Evolutionary conservation across 92 coral and sea anemone genomes (phyloP), one percentile per base, ranked within the genome.

Genomic region (Umimayanthus chanpuru): DNA sequence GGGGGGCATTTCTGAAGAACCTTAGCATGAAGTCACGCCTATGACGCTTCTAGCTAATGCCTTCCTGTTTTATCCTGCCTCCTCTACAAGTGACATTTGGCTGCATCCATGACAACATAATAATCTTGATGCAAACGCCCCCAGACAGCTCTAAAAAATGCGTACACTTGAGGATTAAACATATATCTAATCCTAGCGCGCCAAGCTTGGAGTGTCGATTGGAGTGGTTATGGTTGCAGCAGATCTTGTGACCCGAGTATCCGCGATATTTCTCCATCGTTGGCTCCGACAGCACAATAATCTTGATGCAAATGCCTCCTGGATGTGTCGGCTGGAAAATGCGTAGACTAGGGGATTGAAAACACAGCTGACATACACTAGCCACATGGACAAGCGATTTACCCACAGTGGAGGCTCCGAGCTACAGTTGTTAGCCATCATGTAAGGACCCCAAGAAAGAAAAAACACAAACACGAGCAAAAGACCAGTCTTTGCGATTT

Each of bases 321-420:
- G 92, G 74, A 95, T 95, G 65, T 95, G 94, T 73, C 92, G 90
- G 75, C 98, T 96, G 26, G 98, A 93, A 30, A 95, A 88, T 0
- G 99, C 99, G 70, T 96, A 96, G 11, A 95, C 93, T 11, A 96
- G 90, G 5, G 99, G 99, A 76, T 96, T 96, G 61, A 96, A 79
- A 12, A 95, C 88, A 67, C 98, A 94, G 41, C 96, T 90, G 53
- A 91, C 53, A 71, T 93, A 96, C 26, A 95, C 98, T 56, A 96
- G 89, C 94, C 96, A 96, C 92, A 94, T 96, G 6, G 99, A 88
- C 10, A 91, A 79, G 30, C 92, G 90, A 87, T 91, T 85, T 26
- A 92, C 75, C 98, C 94, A 92, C 41, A 86, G 44, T 4, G 98
- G 93, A 50, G 88, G 91, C 20, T 80, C 73, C 29, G 74, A 67